Evolutionary conservation across 2,797 vertebrate genomes (phyloP).

Genomic region (Myiotriccus ornatus): DNA sequence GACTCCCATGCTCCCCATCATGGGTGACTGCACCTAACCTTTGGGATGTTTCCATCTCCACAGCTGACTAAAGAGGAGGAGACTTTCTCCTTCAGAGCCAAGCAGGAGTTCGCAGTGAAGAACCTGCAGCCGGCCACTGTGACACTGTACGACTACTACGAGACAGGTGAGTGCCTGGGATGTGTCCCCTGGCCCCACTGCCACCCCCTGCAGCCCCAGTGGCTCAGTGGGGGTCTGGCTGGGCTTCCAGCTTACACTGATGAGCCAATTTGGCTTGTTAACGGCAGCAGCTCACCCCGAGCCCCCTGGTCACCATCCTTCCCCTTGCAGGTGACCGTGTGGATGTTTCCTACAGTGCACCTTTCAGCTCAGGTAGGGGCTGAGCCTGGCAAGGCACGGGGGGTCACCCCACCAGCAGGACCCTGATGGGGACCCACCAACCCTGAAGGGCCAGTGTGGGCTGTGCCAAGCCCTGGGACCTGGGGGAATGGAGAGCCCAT

Average conservation of each 20-base stretch:
- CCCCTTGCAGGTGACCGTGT: not conserved
- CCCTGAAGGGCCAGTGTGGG: not conserved
- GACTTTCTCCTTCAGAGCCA: constrained; percentile 32
- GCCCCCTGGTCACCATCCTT: not conserved
- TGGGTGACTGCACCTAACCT: not conserved
- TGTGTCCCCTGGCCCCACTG: accelerated
- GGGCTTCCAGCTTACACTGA: not conserved
- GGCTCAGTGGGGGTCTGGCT: not conserved
- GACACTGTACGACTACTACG: constrained; percentile 63
- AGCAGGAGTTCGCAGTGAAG: constrained; percentile 37
- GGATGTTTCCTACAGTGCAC: not conserved
- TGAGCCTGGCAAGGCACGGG: not conserved
- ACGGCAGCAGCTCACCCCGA: not conserved
- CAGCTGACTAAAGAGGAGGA: constrained; percentile 43
- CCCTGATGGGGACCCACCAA: accelerated
- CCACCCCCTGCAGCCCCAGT: not conserved
- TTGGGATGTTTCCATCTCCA: not conserved
- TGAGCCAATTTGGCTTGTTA: accelerated
- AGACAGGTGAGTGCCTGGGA: constrained; percentile 24
- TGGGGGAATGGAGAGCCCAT: not conserved
- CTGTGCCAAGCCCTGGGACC: not conserved
- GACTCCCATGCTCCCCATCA: not conserved
- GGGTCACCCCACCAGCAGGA: accelerated
- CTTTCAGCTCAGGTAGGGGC: constrained; percentile 31
- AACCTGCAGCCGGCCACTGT: constrained; percentile 56